Evolutionary conservation across 2,888 invertebrate species (phyloP).

Genomic region (Phortica magna): DNA sequence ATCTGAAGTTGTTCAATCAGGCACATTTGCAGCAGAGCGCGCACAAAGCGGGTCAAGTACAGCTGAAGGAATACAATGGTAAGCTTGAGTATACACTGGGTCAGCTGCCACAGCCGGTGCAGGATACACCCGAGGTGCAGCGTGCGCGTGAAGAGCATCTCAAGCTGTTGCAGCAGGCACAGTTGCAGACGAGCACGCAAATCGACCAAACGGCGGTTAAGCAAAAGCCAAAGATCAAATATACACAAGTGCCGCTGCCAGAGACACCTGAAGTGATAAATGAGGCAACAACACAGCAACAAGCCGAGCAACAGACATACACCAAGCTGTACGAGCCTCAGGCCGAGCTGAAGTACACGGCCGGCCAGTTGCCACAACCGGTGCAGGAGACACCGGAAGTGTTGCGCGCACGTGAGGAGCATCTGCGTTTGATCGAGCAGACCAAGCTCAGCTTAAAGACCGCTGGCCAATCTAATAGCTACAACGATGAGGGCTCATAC

Average conservation of each 20-base stretch:
- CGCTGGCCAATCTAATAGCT: neutral
- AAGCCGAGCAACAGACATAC: conserved; percentile 44
- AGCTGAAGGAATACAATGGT: conserved; percentile 6
- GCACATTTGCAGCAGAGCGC: conserved; percentile 50
- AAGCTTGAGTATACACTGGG: neutral
- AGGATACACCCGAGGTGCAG: conserved; percentile 56
- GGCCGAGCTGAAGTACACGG: neutral
- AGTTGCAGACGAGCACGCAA: neutral
- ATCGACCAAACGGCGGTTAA: neutral
- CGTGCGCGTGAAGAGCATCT: conserved; percentile 68
- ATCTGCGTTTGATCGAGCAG: conserved; percentile 45
- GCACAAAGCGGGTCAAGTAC: neutral
- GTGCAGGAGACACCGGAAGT: conserved; percentile 41
- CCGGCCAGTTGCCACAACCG: conserved; percentile 27
- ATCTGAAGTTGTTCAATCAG: conserved; percentile 60
- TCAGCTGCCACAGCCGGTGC: neutral
- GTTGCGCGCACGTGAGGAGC: conserved; percentile 43
- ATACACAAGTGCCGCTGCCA: conserved; percentile 20
- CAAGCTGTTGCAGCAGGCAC: conserved; percentile 49
- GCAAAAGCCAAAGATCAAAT: neutral
- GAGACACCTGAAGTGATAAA: conserved; percentile 64
- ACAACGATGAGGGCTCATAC: conserved; percentile 19
- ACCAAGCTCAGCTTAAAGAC: conserved; percentile 44
- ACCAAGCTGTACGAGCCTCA: conserved; percentile 6
- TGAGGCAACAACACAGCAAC: conserved; percentile 55